Evolutionary conservation across 2,888 invertebrate species (phyloP).

Genomic region (Drosophila neutralis): DNA sequence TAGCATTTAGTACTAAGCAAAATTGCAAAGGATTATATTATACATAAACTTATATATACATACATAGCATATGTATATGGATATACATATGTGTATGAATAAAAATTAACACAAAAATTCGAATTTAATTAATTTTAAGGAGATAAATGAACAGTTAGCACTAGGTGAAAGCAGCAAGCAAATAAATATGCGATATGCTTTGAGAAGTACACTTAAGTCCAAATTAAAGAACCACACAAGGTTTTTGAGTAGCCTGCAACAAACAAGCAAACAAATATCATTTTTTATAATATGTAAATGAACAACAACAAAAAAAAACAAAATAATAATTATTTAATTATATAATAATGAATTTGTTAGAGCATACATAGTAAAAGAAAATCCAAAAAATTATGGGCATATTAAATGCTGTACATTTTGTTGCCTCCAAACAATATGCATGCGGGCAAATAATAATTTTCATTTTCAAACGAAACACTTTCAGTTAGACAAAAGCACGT

Average conservation of each 20-base stretch:
- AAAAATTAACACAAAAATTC: conserved; percentile 84
- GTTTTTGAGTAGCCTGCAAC: conserved; percentile 70
- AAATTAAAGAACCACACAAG: conserved; percentile 61
- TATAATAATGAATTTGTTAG: conserved; percentile 71
- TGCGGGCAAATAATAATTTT: conserved; percentile 30
- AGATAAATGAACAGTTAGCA: conserved; percentile 63
- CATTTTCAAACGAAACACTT: conserved; percentile 30
- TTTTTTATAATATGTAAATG: conserved; percentile 71
- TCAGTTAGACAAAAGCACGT: conserved; percentile 45
- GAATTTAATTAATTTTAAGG: conserved; percentile 84
- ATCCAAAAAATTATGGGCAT: conserved; percentile 29
- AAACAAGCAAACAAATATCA: conserved; percentile 64
- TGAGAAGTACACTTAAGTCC: conserved; percentile 56
- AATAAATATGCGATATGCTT: conserved; percentile 74
- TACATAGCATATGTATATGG: conserved; percentile 40
- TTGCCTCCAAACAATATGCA: conserved; percentile 43
- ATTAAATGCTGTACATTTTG: conserved; percentile 44
- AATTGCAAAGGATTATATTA: conserved; percentile 64
- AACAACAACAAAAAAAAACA: conserved; percentile 21
- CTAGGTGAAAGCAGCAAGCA: conserved; percentile 64
- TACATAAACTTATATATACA: conserved; percentile 43
- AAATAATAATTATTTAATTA: conserved; percentile 41
- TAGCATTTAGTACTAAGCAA: conserved; percentile 71
- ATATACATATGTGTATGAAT: conserved; percentile 50
- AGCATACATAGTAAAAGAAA: conserved; percentile 46